Evolutionary conservation across 2,888 invertebrate species (phyloP).

Genomic region (Diabrotica balteata): DNA sequence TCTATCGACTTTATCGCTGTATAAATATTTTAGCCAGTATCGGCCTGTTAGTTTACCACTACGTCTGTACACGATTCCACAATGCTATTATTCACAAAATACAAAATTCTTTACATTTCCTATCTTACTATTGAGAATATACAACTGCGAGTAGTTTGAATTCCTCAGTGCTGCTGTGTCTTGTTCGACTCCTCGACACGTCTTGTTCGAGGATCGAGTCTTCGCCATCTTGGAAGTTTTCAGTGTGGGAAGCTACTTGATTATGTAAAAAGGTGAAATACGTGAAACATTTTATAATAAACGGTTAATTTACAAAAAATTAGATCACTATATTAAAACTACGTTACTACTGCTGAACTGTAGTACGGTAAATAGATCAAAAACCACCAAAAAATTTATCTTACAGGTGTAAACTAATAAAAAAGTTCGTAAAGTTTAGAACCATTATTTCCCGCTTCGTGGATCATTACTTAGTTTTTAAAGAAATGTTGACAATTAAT

Average conservation of each 20-base stretch:
- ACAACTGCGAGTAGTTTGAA: constrained; percentile 31
- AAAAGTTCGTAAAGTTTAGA: no score
- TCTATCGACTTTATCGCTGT: constrained; percentile 45
- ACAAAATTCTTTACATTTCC: constrained; percentile 57
- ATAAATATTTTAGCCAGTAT: constrained; percentile 54
- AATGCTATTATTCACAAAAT: constrained; percentile 59
- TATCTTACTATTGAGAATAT: constrained; percentile 40
- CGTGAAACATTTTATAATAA: no score
- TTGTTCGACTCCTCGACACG: constrained; percentile 29
- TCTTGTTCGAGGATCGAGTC: constrained; percentile 21
- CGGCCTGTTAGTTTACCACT: constrained; percentile 52
- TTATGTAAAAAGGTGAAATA: background rate
- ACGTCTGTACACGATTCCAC: constrained; percentile 55
- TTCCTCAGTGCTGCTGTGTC: constrained; percentile 32
- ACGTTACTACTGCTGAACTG: no score
- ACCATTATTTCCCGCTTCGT: no score
- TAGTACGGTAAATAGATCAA: no score
- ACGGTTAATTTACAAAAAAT: no score
- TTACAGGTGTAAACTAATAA: no score
- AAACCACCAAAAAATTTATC: no score
- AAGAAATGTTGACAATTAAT: no score
- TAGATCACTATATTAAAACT: no score
- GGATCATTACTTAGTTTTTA: no score
- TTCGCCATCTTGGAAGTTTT: constrained; percentile 23
- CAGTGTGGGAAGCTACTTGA: constrained; percentile 23